Evolutionary conservation across 2,113 vertebrate species (phyloP), one percentile per base, ranked within the genome.

Genomic region (Scomber colias): DNA sequence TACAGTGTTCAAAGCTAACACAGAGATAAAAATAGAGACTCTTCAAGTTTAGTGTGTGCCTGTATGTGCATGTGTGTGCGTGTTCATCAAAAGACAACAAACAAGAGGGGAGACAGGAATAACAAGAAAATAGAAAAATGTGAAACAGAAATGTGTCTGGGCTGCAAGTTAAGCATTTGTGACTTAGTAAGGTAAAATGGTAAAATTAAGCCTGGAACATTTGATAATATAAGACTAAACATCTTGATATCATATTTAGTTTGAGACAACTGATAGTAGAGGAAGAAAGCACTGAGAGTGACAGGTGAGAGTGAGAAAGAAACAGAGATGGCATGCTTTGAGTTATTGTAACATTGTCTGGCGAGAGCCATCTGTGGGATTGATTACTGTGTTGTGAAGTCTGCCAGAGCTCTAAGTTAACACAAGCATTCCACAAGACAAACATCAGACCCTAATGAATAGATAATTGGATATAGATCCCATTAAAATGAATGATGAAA

Each of bases 401-500:
- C 75, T 87, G 81, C 71, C 81, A 75, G 74, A 77, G 70, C 79
- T 74, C 24, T 51, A 77, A 77, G 73, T 74, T 82, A 89, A 86
- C 76, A 71, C 76, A 61, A 59, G 53, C 46, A 60, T 59, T 71
- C 77, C 70, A 61, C 59, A 82, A 82, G 75, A 89, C 68, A 90
- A 92, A 91, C 78, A 87, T 76, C 30, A 48, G 14, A 35, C 57
- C 59, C 54, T 74, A 87, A 85, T 89, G 66, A 92, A 90, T 78
- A 83, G 81, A 88, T 92, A 90, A 92, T 77, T 77, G 44, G 70
- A 83, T 84, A 76, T 46, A 87, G 49, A 65, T 77, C 31, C 78
- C 51, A 87, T 91, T 83, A 84, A 85, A 81, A 87, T 87, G 80
- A 89, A 85, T 81, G 50, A 87, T 78, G 76, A 76, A 89, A 83